phyloP scores from a whole-genome alignment of 1,140 invertebrate genomes.

The Panulirus ornatus region DNA sequence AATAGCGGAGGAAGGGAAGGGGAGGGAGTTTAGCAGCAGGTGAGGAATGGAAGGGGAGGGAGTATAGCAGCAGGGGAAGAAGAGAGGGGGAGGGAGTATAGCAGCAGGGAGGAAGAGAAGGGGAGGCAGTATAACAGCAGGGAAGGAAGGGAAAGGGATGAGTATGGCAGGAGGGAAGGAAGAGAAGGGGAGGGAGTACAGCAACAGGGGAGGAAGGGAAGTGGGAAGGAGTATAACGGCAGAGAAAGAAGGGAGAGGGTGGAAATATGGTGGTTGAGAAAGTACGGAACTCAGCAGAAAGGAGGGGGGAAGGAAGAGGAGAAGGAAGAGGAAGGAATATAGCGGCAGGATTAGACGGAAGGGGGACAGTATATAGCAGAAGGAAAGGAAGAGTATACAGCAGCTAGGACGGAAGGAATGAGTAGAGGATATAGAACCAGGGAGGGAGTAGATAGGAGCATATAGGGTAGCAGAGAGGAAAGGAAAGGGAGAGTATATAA shows the following conservation, averaged over 20 bases:
- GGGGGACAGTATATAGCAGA: no score
- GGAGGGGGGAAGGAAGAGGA: background rate
- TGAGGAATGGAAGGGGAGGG: no score
- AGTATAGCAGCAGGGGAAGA: no score
- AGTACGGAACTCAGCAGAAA: background rate
- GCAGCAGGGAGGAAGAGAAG: background rate
- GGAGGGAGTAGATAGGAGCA: background rate
- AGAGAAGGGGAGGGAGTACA: background rate
- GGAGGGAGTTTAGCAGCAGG: no score
- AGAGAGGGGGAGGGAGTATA: background rate
- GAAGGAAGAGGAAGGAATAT: slow-evolving; percentile 4
- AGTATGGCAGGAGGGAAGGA: background rate
- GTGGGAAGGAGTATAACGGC: background rate
- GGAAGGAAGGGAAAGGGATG: background rate
- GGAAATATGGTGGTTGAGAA: background rate
- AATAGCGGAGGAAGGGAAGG: no score
- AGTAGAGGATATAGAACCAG: no score
- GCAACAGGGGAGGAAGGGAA: background rate
- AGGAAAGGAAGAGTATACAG: background rate
- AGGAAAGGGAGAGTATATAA: background rate
- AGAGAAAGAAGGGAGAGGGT: background rate
- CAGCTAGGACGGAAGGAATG: no score
- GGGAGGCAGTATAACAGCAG: background rate
- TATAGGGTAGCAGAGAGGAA: background rate
- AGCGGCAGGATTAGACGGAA: no score